Conservation (phyloP, 2,113 vertebrate genomes). For the Caranx ignobilis region DNA sequence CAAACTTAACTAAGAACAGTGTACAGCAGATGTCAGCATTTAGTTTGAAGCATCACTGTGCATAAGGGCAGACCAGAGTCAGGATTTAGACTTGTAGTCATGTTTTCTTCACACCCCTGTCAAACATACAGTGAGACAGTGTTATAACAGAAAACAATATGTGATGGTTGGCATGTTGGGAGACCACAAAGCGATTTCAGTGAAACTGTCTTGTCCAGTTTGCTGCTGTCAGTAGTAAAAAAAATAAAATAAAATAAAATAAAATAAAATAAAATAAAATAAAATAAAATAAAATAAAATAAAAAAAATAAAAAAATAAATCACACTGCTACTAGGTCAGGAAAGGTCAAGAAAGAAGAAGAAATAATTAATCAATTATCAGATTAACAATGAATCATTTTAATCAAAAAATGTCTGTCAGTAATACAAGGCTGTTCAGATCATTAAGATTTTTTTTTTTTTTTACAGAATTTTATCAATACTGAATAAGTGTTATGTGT, state of each 20-base stretch:
- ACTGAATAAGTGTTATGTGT: neutral
- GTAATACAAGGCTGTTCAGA: conserved; percentile 5
- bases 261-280: no score
- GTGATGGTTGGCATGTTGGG: conserved; percentile 4
- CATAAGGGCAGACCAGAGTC: neutral
- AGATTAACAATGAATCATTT: neutral
- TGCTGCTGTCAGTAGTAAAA: conserved; percentile 13
- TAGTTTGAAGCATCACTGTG: neutral
- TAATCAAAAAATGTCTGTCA: neutral
- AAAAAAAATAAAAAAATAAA: no score
- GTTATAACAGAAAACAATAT: neutral
- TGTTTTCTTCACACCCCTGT: neutral
- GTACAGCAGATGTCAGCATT: neutral
- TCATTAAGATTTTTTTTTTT: neutral
- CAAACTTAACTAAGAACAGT: neutral
- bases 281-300: no score
- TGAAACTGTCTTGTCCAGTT: neutral
- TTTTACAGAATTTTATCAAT: neutral
- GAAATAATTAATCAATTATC: conserved; percentile 26
- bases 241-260: no score
- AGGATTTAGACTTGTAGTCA: neutral
- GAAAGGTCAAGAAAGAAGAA: neutral
- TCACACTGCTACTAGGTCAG: neutral
- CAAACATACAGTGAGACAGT: neutral
- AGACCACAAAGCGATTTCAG: neutral